Evolutionary conservation across 1,140 invertebrate species (phyloP), one percentile per base, ranked within the genome.

Genomic region (Agrypnia vestita): DNA sequence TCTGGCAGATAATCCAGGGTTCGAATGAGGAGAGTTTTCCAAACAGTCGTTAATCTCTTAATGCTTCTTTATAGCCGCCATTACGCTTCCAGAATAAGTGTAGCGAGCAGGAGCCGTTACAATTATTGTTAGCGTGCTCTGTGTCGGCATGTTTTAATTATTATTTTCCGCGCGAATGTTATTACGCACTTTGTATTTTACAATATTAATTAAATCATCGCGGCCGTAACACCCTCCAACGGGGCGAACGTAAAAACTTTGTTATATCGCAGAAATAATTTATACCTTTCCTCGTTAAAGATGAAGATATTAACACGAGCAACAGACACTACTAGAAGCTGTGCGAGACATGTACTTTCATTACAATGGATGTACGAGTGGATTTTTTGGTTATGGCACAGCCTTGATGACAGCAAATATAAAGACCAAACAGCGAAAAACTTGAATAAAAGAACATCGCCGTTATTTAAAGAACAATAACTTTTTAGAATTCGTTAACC

Each of bases 1-100:
- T 35, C 25, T 35, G 25, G 25, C 25, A 35, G 25, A 35, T 35
- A 35, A 35, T 35, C 25, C 25, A 35, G 25, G 25, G 25, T 56
- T 56, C 35, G 19, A 7, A 64, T 64, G 61, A 64, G 35, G 44
- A 47, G 19, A 69, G 15, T 69, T 69, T 69, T 69, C 64, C 64
- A n/a, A 69, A 47, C 64, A 47, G 64, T 69, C 46, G 64, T 69
- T 69, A 69, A 69, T 69, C 64, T 69, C 44, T 11, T 69, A 69
- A 69, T 69, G 64, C n/a, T 69, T 10, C 44, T 69, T 47, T 47
- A 69, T 69, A 35, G 25, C 59, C 25, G 21, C 59, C 59, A 25
- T 62, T 62, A 62, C 25, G 59, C 12, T 62, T 62, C 17, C 49
- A 12, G 25, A 25, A 62, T 62, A 62, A 62, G 49, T 51, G 49